phyloP scores from a whole-genome alignment of 2,888 invertebrate genomes.

The Mechanitis messenoides region DNA sequence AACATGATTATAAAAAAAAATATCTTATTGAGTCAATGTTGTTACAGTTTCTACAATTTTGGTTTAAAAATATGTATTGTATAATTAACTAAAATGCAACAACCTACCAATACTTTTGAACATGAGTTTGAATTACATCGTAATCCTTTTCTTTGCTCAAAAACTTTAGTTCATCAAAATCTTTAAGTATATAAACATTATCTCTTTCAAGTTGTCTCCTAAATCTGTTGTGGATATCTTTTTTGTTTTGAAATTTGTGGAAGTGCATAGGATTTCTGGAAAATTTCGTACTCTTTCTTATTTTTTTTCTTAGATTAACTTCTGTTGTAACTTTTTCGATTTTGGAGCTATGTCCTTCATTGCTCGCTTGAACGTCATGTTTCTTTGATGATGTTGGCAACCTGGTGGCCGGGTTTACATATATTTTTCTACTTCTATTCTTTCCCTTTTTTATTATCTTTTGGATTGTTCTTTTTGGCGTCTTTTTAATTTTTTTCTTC shows the following conservation, averaged over 20 bases:
- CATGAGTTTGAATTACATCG: conserved; percentile 46
- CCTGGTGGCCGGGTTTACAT: conserved; percentile 36
- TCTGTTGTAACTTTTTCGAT: conserved; percentile 42
- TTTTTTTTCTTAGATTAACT: conserved; percentile 40
- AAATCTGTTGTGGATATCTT: conserved; percentile 31
- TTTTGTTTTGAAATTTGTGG: conserved; percentile 43
- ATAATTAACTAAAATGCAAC: background rate
- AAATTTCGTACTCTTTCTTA: conserved; percentile 41
- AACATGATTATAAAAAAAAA: too few species aligned
- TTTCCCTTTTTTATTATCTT: conserved; percentile 63
- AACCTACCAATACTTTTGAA: conserved; percentile 52
- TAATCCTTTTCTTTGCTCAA: conserved; percentile 45
- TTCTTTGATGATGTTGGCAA: conserved; percentile 37
- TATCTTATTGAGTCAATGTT: too few species aligned
- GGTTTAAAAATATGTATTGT: too few species aligned
- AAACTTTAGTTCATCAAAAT: conserved; percentile 59
- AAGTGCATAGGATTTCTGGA: conserved; percentile 55
- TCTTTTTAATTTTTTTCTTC: conserved; percentile 45
- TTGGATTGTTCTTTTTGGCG: conserved; percentile 58
- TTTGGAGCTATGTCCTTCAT: conserved; percentile 35
- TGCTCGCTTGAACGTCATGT: conserved; percentile 27
- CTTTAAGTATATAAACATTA: conserved; percentile 49
- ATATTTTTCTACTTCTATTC: conserved; percentile 45
- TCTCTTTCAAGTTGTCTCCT: conserved; percentile 37
- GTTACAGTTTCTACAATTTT: too few species aligned